These are phyloP conservation scores for Caranx ignobilis DNA, from an alignment of 2,113 vertebrate species.

Conservation along the genomic window DNA sequence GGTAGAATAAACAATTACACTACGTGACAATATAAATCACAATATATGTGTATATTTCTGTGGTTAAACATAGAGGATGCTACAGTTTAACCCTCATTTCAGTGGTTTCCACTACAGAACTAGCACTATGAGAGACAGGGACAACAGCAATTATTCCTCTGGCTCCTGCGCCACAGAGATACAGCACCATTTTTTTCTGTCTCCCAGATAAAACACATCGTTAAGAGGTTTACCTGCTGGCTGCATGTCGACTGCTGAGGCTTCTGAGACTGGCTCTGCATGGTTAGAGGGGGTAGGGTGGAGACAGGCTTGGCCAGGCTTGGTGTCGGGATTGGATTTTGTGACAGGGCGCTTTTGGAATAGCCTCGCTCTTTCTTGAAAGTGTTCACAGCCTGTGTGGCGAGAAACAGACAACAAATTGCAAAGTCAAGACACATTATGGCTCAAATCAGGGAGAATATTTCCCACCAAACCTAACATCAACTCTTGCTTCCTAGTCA, in stretches of 20 bases:
- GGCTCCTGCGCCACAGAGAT: not conserved
- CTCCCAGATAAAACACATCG: conserved; percentile 15
- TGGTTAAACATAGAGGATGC: not conserved
- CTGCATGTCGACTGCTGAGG: conserved; percentile 82
- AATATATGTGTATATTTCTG: not conserved
- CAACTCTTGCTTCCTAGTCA: not conserved
- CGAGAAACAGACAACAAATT: not conserved
- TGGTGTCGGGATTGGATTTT: conserved; percentile 75
- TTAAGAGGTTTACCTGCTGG: conserved; percentile 81
- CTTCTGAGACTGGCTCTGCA: conserved; percentile 79
- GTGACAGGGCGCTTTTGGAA: conserved; percentile 80
- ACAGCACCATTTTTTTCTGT: not conserved
- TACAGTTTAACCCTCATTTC: not conserved
- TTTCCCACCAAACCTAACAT: not conserved
- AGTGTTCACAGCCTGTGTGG: conserved; percentile 92
- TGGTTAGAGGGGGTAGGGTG: conserved; percentile 40
- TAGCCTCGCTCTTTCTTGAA: conserved; percentile 94
- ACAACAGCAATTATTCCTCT: conserved; percentile 27
- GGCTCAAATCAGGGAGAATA: not conserved
- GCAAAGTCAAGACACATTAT: not conserved
- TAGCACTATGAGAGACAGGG: not conserved
- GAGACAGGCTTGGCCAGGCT: conserved; percentile 64
- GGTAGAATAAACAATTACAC: not conserved
- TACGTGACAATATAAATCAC: not conserved
- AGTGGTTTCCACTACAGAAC: not conserved